Percentiles rank a stretch among this genome's conserved stretches.
phyloP scores from a whole-genome alignment of 2,113 vertebrate species.

The Dipodomys ordii region DNA sequence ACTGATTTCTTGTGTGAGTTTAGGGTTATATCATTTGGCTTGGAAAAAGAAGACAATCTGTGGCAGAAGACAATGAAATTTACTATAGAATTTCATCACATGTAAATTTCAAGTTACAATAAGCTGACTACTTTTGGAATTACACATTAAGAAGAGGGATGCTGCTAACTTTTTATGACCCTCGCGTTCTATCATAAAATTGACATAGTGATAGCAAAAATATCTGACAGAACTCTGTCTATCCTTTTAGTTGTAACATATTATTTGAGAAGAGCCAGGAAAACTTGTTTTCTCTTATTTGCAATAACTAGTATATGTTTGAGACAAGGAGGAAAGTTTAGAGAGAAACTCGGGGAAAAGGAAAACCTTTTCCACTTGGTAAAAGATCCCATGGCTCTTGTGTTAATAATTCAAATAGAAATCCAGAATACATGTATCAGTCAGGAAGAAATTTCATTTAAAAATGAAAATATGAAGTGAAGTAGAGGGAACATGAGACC shows the following conservation, averaged over 20 bases:
- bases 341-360: neutral
- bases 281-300: neutral
- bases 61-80: conserved; percentile 17
- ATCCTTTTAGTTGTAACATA: conserved; percentile 15
- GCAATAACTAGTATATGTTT: too few relatives aligned
- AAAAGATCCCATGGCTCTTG: conserved; percentile 19
- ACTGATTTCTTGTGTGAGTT: neutral
- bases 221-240: neutral
- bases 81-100: conserved; percentile 15
- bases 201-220: neutral
- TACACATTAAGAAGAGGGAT: neutral
- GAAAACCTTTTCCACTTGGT: neutral
- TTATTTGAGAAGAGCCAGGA: neutral
- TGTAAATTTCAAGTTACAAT: conserved; percentile 42
- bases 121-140: conserved; percentile 32
- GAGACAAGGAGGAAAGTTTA: neutral
- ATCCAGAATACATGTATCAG: conserved; percentile 1
- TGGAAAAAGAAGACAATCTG: neutral
- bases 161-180: neutral
- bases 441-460: neutral
- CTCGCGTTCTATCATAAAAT: neutral
- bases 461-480: conserved; percentile 49
- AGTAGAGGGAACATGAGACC: neutral
- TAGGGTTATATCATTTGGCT: neutral
- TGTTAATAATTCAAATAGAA: conserved; percentile 45